These are phyloP conservation scores for Oncorhynchus gorbuscha DNA, from an alignment of 2,113 vertebrate species.

Conservation along the genomic window DNA sequence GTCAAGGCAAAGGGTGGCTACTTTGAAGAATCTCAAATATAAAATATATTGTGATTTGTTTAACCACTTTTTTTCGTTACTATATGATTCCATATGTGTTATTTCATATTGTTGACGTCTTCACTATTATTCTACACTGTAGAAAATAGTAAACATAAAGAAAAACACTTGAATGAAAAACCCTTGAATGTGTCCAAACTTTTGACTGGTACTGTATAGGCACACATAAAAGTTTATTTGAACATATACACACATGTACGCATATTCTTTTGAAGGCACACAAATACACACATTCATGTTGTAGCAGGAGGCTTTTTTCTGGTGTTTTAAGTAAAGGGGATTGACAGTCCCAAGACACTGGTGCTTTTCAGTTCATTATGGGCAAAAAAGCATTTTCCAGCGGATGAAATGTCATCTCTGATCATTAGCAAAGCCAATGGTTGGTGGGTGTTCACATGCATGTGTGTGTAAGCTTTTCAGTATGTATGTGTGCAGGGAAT, in stretches of 20 bases:
- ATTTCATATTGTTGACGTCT: too few relatives aligned
- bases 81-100: too few relatives aligned
- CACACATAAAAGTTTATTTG: not conserved
- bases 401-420: conserved; percentile 44
- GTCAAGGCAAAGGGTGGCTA: too few relatives aligned
- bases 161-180: too few relatives aligned
- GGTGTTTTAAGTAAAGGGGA: conserved; percentile 2
- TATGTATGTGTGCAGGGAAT: conserved; percentile 20
- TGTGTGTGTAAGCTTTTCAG: conserved; percentile 20
- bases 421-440: conserved; percentile 6
- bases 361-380: conserved; percentile 25
- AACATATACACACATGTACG: not conserved
- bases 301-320: not conserved
- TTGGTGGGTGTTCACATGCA: conserved; percentile 5
- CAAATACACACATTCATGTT: conserved; percentile 1
- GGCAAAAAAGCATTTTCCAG: conserved; percentile 34
- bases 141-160: too few relatives aligned
- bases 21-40: too few relatives aligned
- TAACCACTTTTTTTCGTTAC: too few relatives aligned
- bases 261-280: not conserved
- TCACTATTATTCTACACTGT: too few relatives aligned
- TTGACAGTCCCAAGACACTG: conserved; percentile 10
- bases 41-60: too few relatives aligned
- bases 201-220: not conserved
- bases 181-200: too few relatives aligned